A percentile compares a stretch with the other conserved stretches of the same genome.
phyloP scores from a whole-genome alignment of 2,113 vertebrate genomes.

The Fregetta grallaria region DNA sequence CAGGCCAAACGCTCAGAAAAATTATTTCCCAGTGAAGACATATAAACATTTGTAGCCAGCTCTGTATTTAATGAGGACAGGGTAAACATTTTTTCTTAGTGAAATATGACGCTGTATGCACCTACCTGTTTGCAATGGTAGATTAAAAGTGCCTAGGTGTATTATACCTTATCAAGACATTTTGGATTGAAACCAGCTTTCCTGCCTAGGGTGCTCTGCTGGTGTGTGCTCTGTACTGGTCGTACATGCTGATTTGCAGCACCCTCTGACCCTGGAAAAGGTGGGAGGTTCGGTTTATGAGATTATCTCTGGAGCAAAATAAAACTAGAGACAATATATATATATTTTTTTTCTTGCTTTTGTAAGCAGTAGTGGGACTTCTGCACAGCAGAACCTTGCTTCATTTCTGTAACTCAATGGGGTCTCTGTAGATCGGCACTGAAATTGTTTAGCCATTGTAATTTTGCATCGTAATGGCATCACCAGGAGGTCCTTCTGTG shows the following conservation, averaged over 20 bases:
- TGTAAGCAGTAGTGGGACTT: background rate
- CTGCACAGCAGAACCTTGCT: constrained; percentile 22
- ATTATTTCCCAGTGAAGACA: background rate
- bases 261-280: background rate
- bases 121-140: background rate
- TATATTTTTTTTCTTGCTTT: background rate
- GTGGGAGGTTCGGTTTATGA: background rate
- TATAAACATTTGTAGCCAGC: background rate
- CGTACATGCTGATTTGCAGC: background rate
- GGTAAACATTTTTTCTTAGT: background rate
- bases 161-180: background rate
- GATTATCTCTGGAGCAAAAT: background rate
- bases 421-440: background rate
- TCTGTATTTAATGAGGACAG: background rate
- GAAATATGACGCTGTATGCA: background rate
- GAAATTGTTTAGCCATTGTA: constrained; percentile 28
- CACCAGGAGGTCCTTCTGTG: constrained; percentile 56
- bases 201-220: background rate
- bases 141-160: background rate
- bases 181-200: background rate
- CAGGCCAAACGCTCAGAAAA: background rate
- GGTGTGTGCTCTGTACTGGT: background rate
- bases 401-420: constrained; percentile 9
- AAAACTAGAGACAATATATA: background rate
- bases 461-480: constrained; percentile 32